Evolutionary conservation across 2,797 vertebrate genomes (phyloP).

Genomic region (Calcarius lapponicus): DNA sequence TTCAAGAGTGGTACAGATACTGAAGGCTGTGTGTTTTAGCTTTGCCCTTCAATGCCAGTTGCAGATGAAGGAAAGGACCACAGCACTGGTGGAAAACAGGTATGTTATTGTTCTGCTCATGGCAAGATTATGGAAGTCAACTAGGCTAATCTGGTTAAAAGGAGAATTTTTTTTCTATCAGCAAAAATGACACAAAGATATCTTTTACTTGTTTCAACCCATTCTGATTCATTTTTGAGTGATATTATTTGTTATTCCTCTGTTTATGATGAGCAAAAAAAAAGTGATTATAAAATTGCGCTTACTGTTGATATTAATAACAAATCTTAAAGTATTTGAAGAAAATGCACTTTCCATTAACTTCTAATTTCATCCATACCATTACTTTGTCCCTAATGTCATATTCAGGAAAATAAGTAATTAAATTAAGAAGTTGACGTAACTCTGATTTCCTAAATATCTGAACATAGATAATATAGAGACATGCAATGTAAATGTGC

Average conservation of each 20-base stretch:
- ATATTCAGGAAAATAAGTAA: not conserved
- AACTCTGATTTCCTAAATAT: not conserved
- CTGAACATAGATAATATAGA: not conserved
- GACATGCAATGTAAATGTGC: not conserved
- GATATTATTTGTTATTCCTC: not conserved
- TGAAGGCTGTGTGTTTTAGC: not conserved
- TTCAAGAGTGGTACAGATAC: not conserved
- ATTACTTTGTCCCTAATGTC: not conserved
- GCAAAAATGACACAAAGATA: not conserved
- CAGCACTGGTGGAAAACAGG: not conserved
- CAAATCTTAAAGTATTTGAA: not conserved
- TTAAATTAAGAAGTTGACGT: not conserved
- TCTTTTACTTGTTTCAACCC: not conserved
- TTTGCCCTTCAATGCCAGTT: not conserved
- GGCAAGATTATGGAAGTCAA: not conserved
- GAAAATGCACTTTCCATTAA: not conserved
- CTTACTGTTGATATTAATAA: not conserved
- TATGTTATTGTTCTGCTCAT: not conserved
- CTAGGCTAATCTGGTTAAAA: not conserved
- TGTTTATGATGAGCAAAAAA: not conserved
- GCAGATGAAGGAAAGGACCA: not conserved
- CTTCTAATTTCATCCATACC: not conserved
- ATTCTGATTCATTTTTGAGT: not conserved
- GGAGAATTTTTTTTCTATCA: not conserved
- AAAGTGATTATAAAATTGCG: not conserved